Conservation (phyloP, 2,888 invertebrate genomes). For the Autographa pulchrina region DNA sequence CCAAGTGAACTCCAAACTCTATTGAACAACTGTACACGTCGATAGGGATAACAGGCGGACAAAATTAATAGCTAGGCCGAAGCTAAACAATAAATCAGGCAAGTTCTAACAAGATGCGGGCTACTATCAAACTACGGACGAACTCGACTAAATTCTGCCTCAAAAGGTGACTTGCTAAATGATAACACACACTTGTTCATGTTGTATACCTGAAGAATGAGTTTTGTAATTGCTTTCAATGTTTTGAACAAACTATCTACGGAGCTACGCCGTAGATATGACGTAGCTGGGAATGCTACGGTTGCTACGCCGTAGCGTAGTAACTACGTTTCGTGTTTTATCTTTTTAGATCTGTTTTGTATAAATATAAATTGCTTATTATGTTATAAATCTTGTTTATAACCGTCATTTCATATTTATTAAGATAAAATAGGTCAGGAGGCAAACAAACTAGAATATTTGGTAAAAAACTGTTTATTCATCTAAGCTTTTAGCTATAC, state of each 20-base stretch:
- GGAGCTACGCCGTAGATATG: neutral
- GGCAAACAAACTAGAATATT: neutral
- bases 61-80: conserved; percentile 55
- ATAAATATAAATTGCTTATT: neutral
- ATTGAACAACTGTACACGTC: conserved; percentile 31
- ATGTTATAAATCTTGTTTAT: neutral
- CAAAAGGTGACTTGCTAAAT: conserved; percentile 54
- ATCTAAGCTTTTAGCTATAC: neutral
- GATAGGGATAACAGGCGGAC: conserved; percentile 47
- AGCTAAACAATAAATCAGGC: conserved; percentile 56
- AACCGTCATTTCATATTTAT: neutral
- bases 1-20: conserved; percentile 6
- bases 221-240: conserved; percentile 16
- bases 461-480: neutral
- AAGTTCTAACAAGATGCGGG: conserved; percentile 56
- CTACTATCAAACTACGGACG: conserved; percentile 45
- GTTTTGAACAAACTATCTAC: neutral
- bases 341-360: neutral
- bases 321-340: neutral
- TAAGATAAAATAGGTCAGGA: neutral
- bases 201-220: conserved; percentile 23
- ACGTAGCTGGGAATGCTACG: neutral
- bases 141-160: conserved; percentile 44
- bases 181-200: conserved; percentile 48
- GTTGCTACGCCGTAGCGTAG: neutral